Base-by-base conservation (phyloP, 2,888 invertebrate species). In the Chalcis sispes region DNA sequence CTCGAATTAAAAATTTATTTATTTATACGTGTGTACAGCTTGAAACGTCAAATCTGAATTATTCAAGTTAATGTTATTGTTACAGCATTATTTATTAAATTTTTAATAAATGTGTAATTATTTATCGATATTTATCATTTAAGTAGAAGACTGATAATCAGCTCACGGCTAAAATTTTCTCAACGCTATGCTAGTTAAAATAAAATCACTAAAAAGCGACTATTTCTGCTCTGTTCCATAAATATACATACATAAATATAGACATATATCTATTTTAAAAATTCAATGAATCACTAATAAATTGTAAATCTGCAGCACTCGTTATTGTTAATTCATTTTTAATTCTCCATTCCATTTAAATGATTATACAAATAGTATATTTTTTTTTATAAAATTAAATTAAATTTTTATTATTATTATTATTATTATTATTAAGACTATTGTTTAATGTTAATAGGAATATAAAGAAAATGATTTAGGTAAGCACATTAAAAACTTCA, bases 221-320 rank as follows among this genome's bases (percentile, higher is more conserved):
- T 79, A 82, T 80, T 79, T 71, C 59, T 81, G 83, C 83, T 82
- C 82, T 84, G 83, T 85, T 86, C 82, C 80, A 82, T 83, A 83
- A 61, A 58, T 76, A 77, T 56, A 58, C 59, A 74, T 75, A 72
- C 61, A 65, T 75, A 62, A 46, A 71, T 70, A 62, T 71, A 73
- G 36, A 79, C 77, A 77, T 78, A 79, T 73, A 78, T 78, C 80
- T 86, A 86, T 85, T 86, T 86, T 83, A 84, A 84, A 81, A 83
- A 84, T 84, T 84, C 84, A 85, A 85, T 85, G 83, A 85, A 85
- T 85, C 81, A 82, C 75, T 82, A 80, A 83, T 81, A 83, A 83
- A 84, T 65, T 52, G 58, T 67, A 73, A 77, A 70, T 54, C 69
- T 72, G 40, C 46, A 71, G 27, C 56, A 61, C 10, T 36, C 5